phyloP scores from a whole-genome alignment of 2,888 invertebrate species.

The Atrina japonica region DNA sequence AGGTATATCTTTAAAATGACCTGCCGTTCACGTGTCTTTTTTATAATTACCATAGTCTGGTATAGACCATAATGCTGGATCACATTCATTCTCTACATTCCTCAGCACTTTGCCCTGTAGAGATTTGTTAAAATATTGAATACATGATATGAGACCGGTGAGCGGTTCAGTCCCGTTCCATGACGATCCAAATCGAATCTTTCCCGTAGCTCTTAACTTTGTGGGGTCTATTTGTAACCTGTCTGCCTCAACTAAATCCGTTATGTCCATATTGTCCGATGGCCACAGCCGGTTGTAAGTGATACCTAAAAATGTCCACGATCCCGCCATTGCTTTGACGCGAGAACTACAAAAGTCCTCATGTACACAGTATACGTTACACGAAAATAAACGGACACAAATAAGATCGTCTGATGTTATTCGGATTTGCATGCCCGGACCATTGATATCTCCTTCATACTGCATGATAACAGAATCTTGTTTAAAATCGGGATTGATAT shows the following conservation, averaged over 20 bases:
- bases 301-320: constrained; percentile 6
- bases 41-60: constrained; percentile 1
- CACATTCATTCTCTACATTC: background rate
- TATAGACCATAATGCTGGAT: background rate
- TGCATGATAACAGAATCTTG: constrained; percentile 14
- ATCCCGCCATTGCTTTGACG: background rate
- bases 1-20: too few relatives aligned
- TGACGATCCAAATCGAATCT: constrained; percentile 3
- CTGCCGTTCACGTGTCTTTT: too few relatives aligned
- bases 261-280: background rate
- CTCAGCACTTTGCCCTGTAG: background rate
- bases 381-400: background rate
- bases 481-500: background rate
- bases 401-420: background rate
- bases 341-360: background rate
- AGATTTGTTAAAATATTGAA: constrained; percentile 14
- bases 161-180: background rate
- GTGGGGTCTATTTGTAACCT: too few relatives aligned
- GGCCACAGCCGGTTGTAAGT: constrained; percentile 12
- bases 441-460: constrained; percentile 2
- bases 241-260: background rate
- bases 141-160: constrained; percentile 8
- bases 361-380: background rate
- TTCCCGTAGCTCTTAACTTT: background rate
- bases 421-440: constrained; percentile 10